phyloP scores from a whole-genome alignment of 2,888 invertebrate species.

The Pimpla rufipes region DNA sequence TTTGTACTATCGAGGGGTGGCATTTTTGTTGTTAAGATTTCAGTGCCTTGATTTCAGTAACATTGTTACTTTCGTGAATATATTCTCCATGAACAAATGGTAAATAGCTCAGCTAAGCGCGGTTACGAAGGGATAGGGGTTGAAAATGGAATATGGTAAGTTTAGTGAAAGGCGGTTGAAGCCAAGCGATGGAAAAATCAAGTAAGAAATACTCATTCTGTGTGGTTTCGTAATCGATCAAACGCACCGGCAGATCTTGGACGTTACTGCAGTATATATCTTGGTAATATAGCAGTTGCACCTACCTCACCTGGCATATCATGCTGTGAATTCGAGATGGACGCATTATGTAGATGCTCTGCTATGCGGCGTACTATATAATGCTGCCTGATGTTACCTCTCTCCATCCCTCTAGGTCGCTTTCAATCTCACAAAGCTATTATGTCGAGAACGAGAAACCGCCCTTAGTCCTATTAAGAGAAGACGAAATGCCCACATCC shows the following conservation, averaged over 20 bases:
- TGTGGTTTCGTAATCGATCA: constrained; percentile 1
- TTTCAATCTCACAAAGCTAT: constrained; percentile 38
- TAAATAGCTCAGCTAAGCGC: no score
- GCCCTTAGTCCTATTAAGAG: constrained; percentile 38
- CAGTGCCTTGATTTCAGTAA: no score
- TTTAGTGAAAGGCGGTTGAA: no score
- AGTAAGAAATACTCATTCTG: background rate
- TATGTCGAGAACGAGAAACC: constrained; percentile 38
- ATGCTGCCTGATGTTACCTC: constrained; percentile 23
- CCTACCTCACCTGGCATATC: constrained; percentile 24
- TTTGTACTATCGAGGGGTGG: no score
- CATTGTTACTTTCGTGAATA: no score
- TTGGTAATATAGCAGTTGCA: background rate
- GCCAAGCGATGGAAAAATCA: no score
- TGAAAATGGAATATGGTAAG: no score
- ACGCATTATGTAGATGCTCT: constrained; percentile 1
- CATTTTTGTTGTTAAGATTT: no score
- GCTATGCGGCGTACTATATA: background rate
- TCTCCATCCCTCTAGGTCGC: background rate
- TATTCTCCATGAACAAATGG: no score
- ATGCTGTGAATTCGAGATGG: constrained; percentile 16
- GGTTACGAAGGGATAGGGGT: no score
- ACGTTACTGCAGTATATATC: constrained; percentile 15
- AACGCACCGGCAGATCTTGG: background rate
- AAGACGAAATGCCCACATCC: no score